These are phyloP conservation scores for Balearica regulorum DNA, from an alignment of 2,797 vertebrate genomes.

Conservation along the genomic window DNA sequence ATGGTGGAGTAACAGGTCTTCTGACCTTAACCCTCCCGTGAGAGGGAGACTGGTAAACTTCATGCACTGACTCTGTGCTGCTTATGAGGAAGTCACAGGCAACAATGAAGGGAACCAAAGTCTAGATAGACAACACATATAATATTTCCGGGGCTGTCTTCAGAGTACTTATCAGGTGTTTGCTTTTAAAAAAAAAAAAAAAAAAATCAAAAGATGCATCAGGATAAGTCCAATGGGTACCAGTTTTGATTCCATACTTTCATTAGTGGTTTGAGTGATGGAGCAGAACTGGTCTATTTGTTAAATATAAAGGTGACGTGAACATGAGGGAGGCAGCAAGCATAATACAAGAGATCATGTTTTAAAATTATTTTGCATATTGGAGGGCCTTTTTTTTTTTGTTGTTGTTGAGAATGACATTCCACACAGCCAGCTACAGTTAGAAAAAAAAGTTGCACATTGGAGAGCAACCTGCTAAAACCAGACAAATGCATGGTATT, in stretches of 20 bases:
- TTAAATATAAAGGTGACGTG: not conserved
- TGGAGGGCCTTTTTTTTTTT: rapidly evolving
- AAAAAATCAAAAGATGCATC: not conserved
- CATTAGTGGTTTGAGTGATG: not conserved
- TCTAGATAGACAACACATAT: not conserved
- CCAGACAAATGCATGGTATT: not conserved
- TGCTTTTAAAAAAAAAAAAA: not conserved
- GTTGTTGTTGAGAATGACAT: not conserved
- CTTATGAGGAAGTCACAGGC: not conserved
- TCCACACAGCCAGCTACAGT: not conserved
- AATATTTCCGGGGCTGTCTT: not conserved
- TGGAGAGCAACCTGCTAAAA: not conserved
- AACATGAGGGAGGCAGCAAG: not conserved
- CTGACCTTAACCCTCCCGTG: not conserved
- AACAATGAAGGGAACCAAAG: not conserved
- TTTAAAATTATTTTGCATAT: not conserved
- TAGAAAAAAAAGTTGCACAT: not conserved
- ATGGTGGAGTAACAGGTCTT: not conserved
- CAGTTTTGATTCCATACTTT: not conserved
- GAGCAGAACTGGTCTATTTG: not conserved
- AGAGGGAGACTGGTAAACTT: not conserved
- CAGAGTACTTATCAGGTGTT: not conserved
- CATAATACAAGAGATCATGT: not conserved
- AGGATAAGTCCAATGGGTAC: not conserved
- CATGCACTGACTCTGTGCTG: not conserved